Evolutionary conservation across 92 coral and sea anemone genomes (phyloP).

Genomic region (Porites rus): DNA sequence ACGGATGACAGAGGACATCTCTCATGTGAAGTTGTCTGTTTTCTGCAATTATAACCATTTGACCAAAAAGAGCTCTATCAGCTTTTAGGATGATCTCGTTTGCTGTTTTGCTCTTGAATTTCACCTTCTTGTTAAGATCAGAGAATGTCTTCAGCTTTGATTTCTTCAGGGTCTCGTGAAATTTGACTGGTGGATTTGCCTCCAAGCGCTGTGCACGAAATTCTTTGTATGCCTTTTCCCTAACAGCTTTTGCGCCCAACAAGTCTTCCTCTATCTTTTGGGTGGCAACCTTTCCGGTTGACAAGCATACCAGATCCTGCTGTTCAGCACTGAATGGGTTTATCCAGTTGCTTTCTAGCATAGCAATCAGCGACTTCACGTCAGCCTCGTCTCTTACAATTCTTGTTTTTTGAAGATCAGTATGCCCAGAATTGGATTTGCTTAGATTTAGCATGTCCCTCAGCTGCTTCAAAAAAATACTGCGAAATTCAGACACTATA

Average conservation of each 20-base stretch:
- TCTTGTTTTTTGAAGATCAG: constrained; percentile 43
- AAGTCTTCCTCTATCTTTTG: constrained; percentile 43
- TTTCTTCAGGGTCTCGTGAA: constrained; percentile 43
- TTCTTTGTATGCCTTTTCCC: constrained; percentile 42
- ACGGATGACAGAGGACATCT: constrained; percentile 57
- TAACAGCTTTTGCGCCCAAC: constrained; percentile 45
- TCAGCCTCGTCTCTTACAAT: constrained; percentile 61
- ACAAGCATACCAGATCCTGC: constrained; percentile 49
- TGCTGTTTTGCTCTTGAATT: constrained; percentile 37
- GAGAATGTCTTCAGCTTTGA: constrained; percentile 46
- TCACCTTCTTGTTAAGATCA: constrained; percentile 39
- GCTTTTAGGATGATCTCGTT: constrained; percentile 45
- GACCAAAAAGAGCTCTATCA: constrained; percentile 60
- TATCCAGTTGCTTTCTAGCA: constrained; percentile 59
- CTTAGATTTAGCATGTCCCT: constrained; percentile 31
- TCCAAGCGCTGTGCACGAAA: constrained; percentile 59
- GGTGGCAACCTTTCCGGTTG: constrained; percentile 64
- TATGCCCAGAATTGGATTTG: not conserved
- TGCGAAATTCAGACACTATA: constrained; percentile 37
- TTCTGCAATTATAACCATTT: constrained; percentile 50
- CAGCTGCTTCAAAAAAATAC: constrained; percentile 42
- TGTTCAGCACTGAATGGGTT: constrained; percentile 54
- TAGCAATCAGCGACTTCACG: constrained; percentile 39
- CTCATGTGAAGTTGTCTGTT: constrained; percentile 54
- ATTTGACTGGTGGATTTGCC: constrained; percentile 44